Percentiles rank a stretch among this genome's conserved stretches.
Conservation (phyloP, 2,888 invertebrate genomes). For the Galerucella pusilla region DNA sequence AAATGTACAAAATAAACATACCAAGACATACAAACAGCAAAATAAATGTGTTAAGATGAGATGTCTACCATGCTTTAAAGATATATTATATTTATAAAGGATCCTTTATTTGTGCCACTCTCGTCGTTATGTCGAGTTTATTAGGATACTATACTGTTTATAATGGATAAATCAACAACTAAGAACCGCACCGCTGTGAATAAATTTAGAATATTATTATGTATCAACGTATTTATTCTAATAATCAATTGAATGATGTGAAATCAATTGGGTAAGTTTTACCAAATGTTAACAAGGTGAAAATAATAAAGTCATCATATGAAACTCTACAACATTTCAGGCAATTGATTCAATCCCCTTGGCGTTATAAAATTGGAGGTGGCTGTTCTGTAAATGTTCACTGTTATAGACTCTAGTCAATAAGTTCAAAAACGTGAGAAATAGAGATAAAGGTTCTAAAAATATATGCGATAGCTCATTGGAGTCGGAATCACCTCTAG, state of each 20-base stretch:
- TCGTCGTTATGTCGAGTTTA: constrained; percentile 35
- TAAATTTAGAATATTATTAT: constrained; percentile 27
- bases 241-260: background rate
- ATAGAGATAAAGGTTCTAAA: too few species aligned
- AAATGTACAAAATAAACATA: constrained; percentile 34
- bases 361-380: too few species aligned
- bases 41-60: constrained; percentile 34
- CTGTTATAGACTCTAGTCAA: too few species aligned
- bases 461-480: too few species aligned
- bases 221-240: background rate
- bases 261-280: too few species aligned
- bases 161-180: constrained; percentile 9
- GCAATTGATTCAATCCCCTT: too few species aligned
- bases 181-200: constrained; percentile 20
- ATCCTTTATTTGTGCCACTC: constrained; percentile 14
- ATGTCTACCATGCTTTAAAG: constrained; percentile 19
- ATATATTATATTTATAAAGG: constrained; percentile 4
- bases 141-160: constrained; percentile 26
- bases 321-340: too few species aligned
- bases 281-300: too few species aligned
- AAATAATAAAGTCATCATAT: too few species aligned
- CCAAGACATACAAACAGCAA: constrained; percentile 27
- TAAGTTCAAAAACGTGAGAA: too few species aligned
- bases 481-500: too few species aligned
- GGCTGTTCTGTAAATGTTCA: too few species aligned